Evolutionary conservation across 2,888 invertebrate genomes (phyloP).

Genomic region (Melanchra persicariae): DNA sequence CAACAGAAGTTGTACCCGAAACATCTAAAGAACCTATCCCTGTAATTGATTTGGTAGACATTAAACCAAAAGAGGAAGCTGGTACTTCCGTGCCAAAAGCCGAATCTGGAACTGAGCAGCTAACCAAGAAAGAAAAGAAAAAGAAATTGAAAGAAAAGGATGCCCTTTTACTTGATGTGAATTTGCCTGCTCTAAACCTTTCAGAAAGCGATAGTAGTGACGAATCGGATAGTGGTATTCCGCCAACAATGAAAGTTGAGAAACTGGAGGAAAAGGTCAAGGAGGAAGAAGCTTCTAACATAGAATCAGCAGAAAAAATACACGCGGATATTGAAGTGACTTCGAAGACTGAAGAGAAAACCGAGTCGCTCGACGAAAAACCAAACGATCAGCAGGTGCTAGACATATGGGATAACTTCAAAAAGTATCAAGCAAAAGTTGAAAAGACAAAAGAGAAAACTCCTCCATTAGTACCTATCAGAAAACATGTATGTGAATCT

Average conservation of each 20-base stretch:
- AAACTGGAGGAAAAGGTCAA: constrained; percentile 69
- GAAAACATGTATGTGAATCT: constrained; percentile 91
- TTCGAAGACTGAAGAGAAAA: constrained; percentile 73
- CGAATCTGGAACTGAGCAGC: constrained; percentile 77
- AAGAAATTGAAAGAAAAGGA: constrained; percentile 88
- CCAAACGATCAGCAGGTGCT: constrained; percentile 92
- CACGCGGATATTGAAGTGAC: constrained; percentile 50
- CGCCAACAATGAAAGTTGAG: constrained; percentile 75
- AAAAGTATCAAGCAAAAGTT: constrained; percentile 93
- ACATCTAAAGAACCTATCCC: constrained; percentile 79
- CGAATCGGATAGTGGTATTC: constrained; percentile 89
- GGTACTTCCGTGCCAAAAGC: constrained; percentile 79
- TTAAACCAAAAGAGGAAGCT: constrained; percentile 80
- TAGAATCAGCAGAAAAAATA: constrained; percentile 58
- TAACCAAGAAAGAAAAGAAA: constrained; percentile 86
- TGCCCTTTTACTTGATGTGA: constrained; percentile 87
- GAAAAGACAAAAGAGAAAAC: constrained; percentile 90
- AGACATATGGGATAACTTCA: constrained; percentile 95
- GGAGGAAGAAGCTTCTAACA: constrained; percentile 63
- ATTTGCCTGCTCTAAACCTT: constrained; percentile 95
- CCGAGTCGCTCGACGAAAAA: constrained; percentile 85
- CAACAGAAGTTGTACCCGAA: constrained; percentile 75
- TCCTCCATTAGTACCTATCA: constrained; percentile 86
- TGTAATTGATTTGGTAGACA: constrained; percentile 83
- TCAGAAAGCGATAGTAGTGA: constrained; percentile 96